Conservation (phyloP, 2,888 invertebrate genomes). For the Ligdia adustata region DNA sequence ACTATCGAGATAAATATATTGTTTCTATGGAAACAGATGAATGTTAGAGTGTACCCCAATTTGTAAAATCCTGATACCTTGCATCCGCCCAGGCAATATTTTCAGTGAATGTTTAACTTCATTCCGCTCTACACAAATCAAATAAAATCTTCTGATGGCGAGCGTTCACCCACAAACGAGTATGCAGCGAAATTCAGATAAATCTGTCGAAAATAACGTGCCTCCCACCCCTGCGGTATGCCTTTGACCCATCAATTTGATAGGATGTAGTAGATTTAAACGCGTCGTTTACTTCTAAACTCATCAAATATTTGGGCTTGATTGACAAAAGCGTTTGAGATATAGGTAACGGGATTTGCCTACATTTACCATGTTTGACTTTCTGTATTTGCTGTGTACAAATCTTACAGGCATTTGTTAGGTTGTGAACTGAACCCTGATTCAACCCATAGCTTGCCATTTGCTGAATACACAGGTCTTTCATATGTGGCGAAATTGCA, state of each 20-base stretch:
- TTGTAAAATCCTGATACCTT: background rate
- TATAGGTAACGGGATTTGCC: background rate
- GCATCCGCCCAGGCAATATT: conserved; percentile 1
- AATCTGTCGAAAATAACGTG: conserved; percentile 1
- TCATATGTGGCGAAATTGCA: no score
- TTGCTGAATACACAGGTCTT: no score
- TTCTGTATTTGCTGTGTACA: no score
- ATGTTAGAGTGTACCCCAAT: no score
- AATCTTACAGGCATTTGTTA: no score
- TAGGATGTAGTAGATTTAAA: conserved; percentile 3
- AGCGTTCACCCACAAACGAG: conserved; percentile 23
- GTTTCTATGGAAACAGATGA: no score
- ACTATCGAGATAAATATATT: no score
- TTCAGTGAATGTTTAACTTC: conserved; percentile 27
- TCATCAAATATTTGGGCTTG: conserved; percentile 11
- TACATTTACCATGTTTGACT: no score
- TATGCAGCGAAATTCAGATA: conserved; percentile 17
- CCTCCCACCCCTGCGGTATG: conserved; percentile 3
- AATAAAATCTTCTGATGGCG: conserved; percentile 28
- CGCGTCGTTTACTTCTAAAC: conserved; percentile 2
- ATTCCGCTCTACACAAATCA: conserved; percentile 28
- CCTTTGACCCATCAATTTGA: conserved; percentile 25
- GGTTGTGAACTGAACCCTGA: no score
- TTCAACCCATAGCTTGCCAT: no score
- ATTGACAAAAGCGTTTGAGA: conserved; percentile 10